A percentile compares a stretch with the other conserved stretches of the same genome.
Evolutionary conservation across 30 jellyfish, hydroid and myxozoan genomes (phyloP).

Genomic region (Sanderia malayensis): DNA sequence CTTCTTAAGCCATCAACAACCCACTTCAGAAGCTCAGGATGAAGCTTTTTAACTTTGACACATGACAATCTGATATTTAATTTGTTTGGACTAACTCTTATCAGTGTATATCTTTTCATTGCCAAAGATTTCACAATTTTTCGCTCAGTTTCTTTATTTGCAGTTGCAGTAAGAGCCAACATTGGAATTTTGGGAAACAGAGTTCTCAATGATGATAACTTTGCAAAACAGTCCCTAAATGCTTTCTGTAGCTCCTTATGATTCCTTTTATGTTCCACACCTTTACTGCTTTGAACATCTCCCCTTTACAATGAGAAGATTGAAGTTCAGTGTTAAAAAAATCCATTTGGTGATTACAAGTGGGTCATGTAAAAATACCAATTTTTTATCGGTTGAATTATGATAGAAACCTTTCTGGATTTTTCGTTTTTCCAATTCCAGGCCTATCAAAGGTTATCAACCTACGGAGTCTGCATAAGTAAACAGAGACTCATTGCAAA

Average conservation of each 20-base stretch:
- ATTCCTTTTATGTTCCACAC: neutral
- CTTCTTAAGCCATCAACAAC: constrained; percentile 7
- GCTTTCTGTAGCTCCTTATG: constrained; percentile 15
- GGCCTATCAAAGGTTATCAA: constrained; percentile 29
- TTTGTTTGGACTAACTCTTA: constrained; percentile 21
- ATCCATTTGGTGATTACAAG: no score
- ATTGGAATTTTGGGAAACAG: constrained; percentile 8
- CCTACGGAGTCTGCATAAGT: constrained; percentile 20
- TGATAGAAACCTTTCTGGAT: no score
- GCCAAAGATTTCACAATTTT: constrained; percentile 22
- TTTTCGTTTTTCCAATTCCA: constrained; percentile 10
- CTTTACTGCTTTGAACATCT: neutral
- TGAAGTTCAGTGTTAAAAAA: no score
- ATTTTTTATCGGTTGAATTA: no score
- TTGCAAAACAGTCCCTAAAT: constrained; percentile 24
- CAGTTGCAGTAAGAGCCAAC: constrained; percentile 28
- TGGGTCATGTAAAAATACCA: no score
- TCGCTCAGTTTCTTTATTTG: constrained; percentile 10
- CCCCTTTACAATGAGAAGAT: constrained; percentile 26
- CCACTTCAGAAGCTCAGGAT: constrained; percentile 21
- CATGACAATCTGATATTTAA: constrained; percentile 9
- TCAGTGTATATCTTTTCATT: constrained; percentile 9
- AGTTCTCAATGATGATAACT: constrained; percentile 11
- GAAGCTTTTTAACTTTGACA: neutral
- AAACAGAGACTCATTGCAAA: constrained; percentile 35